These are phyloP conservation scores for Deroplatys truncata DNA, from an alignment of 2,888 invertebrate genomes.

Conservation along the genomic window DNA sequence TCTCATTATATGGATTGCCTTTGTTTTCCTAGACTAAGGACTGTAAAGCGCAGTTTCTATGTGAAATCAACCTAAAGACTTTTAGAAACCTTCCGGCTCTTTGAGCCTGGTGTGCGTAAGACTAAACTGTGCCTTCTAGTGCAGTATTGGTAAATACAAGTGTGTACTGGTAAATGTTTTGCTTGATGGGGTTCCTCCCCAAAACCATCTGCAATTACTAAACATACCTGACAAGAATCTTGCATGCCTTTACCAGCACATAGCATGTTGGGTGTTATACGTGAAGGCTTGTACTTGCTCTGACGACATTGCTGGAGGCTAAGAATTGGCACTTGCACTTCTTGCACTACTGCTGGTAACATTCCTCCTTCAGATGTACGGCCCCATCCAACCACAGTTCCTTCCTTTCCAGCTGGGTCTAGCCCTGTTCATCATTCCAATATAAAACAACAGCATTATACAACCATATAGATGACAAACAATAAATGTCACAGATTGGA, in stretches of 20 bases:
- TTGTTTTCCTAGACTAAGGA: no score
- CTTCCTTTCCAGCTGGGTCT: conserved; percentile 68
- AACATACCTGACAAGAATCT: conserved; percentile 68
- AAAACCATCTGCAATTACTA: no score
- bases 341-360: conserved; percentile 73
- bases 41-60: no score
- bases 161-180: no score
- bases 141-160: no score
- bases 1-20: no score
- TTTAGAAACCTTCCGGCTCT: no score
- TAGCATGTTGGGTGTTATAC: conserved; percentile 80
- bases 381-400: conserved; percentile 84
- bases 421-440: conserved; percentile 41
- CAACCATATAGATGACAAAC: neutral
- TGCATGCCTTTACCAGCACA: conserved; percentile 74
- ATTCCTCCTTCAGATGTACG: conserved; percentile 77
- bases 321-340: conserved; percentile 80
- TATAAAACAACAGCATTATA: conserved; percentile 19
- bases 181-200: no score
- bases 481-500: neutral
- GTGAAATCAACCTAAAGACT: no score
- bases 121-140: no score
- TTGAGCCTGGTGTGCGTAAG: no score
- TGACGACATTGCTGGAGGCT: conserved; percentile 72
- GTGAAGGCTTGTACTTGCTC: conserved; percentile 77